Conservation (phyloP, 2,888 invertebrate genomes). For the Rhingia rostrata region DNA sequence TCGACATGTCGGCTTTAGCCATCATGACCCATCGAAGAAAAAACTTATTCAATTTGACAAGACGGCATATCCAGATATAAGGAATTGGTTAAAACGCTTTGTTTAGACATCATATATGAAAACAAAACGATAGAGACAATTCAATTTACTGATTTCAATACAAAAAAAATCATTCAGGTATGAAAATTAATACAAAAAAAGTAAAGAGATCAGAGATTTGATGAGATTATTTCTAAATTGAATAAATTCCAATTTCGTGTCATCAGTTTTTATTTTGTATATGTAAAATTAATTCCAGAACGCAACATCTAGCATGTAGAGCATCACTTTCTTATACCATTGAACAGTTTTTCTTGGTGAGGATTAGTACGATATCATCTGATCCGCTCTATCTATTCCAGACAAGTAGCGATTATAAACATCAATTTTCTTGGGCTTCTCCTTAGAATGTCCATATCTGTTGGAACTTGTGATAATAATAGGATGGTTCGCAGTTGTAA, state of each 20-base stretch:
- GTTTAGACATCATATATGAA: not conserved
- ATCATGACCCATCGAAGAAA: constrained; percentile 4
- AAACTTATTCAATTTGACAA: constrained; percentile 6
- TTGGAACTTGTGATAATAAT: constrained; percentile 6
- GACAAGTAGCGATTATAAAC: too few species aligned
- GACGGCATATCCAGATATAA: too few species aligned
- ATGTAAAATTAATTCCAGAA: constrained; percentile 58
- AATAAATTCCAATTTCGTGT: constrained; percentile 25
- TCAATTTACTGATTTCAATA: too few species aligned
- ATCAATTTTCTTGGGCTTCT: too few species aligned
- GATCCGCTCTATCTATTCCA: too few species aligned
- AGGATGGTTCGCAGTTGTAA: constrained; percentile 13
- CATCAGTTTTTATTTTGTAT: constrained; percentile 40
- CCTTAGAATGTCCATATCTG: too few species aligned
- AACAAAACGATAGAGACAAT: constrained; percentile 7
- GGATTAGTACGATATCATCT: too few species aligned
- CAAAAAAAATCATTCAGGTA: constrained; percentile 14
- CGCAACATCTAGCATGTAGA: constrained; percentile 16
- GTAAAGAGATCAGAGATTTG: not conserved
- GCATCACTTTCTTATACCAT: too few species aligned
- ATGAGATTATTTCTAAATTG: constrained; percentile 32
- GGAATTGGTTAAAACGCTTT: constrained; percentile 7
- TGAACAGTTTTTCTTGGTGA: too few species aligned
- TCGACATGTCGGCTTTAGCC: constrained; percentile 4
- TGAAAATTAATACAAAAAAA: constrained; percentile 14